Evolutionary conservation across 1,140 invertebrate species (phyloP).

Genomic region (Drosophila azteca): DNA sequence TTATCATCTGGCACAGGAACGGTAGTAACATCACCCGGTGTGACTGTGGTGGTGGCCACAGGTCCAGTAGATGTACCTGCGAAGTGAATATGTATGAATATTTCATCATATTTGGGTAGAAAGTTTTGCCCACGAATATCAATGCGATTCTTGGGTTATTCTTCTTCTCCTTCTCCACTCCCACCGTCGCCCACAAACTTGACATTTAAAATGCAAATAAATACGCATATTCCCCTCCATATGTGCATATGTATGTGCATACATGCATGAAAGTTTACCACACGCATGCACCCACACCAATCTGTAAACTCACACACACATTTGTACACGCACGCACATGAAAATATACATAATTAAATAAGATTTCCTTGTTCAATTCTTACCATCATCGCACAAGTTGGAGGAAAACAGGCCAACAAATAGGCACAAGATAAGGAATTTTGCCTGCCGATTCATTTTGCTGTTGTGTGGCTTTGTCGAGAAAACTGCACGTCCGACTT

Average conservation of each 20-base stretch:
- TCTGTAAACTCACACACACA: no score
- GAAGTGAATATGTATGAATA: no score
- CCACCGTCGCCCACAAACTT: not conserved
- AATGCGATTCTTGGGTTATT: no score
- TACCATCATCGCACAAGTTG: constrained; percentile 57
- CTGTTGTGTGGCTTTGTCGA: constrained; percentile 1
- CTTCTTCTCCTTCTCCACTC: no score
- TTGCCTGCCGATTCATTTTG: constrained; percentile 63
- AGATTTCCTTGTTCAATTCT: constrained; percentile 39
- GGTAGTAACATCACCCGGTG: constrained; percentile 26
- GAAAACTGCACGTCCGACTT: constrained; percentile 36
- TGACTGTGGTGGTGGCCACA: constrained; percentile 1
- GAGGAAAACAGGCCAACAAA: constrained; percentile 67
- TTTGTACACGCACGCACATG: no score
- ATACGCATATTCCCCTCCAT: constrained; percentile 1
- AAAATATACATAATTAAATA: not conserved
- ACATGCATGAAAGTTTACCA: constrained; percentile 9
- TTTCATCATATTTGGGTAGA: no score
- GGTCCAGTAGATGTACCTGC: not conserved
- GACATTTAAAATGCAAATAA: constrained; percentile 59
- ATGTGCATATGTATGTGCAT: constrained; percentile 8
- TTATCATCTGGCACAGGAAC: constrained; percentile 24
- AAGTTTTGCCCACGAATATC: no score
- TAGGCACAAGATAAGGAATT: constrained; percentile 68
- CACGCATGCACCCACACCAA: no score